phyloP scores from a whole-genome alignment of 1,140 invertebrate genomes.

The Orussus abietinus region DNA sequence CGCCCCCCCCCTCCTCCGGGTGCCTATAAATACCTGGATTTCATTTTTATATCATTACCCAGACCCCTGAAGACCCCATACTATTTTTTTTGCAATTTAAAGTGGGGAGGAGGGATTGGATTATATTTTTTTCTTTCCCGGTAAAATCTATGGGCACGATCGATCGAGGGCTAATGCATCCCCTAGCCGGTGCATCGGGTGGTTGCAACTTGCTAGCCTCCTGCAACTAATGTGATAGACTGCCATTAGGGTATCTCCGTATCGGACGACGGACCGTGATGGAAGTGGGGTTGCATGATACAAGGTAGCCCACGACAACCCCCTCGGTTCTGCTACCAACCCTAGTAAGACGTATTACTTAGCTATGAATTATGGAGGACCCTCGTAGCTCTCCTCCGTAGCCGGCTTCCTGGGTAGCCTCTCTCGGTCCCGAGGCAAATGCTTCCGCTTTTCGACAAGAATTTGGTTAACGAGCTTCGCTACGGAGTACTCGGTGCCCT shows the following conservation, averaged over 20 bases:
- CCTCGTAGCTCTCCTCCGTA: constrained; percentile 20
- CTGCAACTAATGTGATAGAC: constrained; percentile 42
- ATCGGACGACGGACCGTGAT: constrained; percentile 18
- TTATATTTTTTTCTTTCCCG: too few relatives aligned
- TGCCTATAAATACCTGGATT: too few relatives aligned
- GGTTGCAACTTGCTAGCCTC: too few relatives aligned
- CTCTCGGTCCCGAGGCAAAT: constrained; percentile 19
- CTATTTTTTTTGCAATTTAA: too few relatives aligned
- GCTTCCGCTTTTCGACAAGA: constrained; percentile 17
- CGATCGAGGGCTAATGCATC: too few relatives aligned
- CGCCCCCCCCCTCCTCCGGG: too few relatives aligned
- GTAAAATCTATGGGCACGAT: too few relatives aligned
- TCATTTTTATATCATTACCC: too few relatives aligned
- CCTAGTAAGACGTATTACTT: constrained; percentile 46
- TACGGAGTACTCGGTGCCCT: too few relatives aligned
- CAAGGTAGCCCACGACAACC: constrained; percentile 10
- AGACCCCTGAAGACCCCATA: too few relatives aligned
- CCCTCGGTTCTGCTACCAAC: constrained; percentile 1
- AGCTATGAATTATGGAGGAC: constrained; percentile 43
- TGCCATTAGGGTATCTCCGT: constrained; percentile 37
- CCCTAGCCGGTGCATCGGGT: too few relatives aligned
- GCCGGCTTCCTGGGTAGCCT: constrained; percentile 7
- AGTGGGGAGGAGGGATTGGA: too few relatives aligned
- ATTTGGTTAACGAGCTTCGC: constrained; percentile 33
- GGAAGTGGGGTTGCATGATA: background rate